These are phyloP conservation scores for Labeo catla DNA, from an alignment of 2,113 vertebrate species.

Conservation along the genomic window DNA sequence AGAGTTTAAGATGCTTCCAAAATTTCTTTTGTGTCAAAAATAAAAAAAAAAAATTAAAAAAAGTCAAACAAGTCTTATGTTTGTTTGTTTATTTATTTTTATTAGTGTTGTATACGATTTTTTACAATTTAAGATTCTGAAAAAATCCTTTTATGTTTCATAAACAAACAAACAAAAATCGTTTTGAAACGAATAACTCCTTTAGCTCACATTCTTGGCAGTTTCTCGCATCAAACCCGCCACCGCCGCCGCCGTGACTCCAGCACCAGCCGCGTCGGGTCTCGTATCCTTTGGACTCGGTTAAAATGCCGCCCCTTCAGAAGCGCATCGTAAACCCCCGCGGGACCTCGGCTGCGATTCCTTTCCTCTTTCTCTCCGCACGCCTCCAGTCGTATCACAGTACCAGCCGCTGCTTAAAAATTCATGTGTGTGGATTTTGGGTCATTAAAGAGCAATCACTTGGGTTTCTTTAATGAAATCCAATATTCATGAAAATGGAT, in stretches of 20 bases:
- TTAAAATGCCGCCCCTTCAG: constrained; percentile 5
- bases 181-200: background rate
- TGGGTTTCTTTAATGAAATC: constrained; percentile 75
- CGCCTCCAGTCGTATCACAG: constrained; percentile 62
- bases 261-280: background rate
- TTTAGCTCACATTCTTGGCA: background rate
- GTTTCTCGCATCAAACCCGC: background rate
- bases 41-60: too few relatives aligned
- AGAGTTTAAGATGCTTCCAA: too few relatives aligned
- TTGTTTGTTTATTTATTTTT: background rate
- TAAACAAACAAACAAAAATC: background rate
- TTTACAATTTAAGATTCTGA: background rate
- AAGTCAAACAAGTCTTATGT: too few relatives aligned
- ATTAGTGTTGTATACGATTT: background rate
- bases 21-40: too few relatives aligned
- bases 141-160: too few relatives aligned
- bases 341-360: constrained; percentile 25
- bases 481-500: constrained; percentile 78
- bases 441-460: constrained; percentile 77
- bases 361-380: constrained; percentile 17
- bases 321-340: constrained; percentile 26
- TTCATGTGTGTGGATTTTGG: constrained; percentile 76
- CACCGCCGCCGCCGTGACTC: background rate
- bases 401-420: constrained; percentile 73
- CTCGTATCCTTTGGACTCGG: background rate